Evolutionary conservation across 2,113 vertebrate species (phyloP).

Genomic region (Silurus meridionalis): DNA sequence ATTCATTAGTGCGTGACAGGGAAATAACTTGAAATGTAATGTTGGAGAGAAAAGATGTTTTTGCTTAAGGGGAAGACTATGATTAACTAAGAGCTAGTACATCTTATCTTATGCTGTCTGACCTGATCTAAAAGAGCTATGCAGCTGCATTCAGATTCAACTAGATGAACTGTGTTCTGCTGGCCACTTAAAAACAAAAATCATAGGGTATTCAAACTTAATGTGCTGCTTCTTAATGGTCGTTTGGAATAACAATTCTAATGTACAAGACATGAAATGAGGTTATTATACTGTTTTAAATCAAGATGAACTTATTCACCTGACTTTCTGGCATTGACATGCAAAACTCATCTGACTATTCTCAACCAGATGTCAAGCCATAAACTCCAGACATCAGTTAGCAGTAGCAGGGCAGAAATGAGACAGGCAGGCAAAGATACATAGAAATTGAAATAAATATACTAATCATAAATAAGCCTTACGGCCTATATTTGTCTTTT

Average conservation of each 20-base stretch:
- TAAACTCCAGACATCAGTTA: slow-evolving; percentile 52
- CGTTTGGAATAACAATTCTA: slow-evolving; percentile 49
- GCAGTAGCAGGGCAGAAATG: slow-evolving; percentile 4
- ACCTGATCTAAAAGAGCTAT: background rate
- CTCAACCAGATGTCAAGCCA: slow-evolving; percentile 57
- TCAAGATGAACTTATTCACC: slow-evolving; percentile 58
- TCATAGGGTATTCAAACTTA: background rate
- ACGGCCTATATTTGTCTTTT: slow-evolving; percentile 33
- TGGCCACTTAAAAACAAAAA: background rate
- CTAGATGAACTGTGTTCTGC: background rate
- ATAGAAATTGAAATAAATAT: background rate
- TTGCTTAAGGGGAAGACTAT: slow-evolving; percentile 35
- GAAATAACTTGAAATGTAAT: slow-evolving; percentile 35
- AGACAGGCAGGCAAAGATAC: slow-evolving; percentile 35
- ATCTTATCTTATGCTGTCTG: slow-evolving; percentile 28
- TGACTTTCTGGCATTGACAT: slow-evolving; percentile 60
- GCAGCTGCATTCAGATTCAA: slow-evolving; percentile 10
- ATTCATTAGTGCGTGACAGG: slow-evolving; percentile 35
- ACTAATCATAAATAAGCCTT: slow-evolving; percentile 43
- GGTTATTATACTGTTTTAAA: slow-evolving; percentile 59
- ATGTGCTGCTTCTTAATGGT: slow-evolving; percentile 10
- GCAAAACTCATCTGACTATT: slow-evolving; percentile 58
- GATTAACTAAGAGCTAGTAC: slow-evolving; percentile 42
- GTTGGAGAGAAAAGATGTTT: slow-evolving; percentile 29
- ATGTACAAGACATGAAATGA: slow-evolving; percentile 57